A percentile compares a stretch with the other conserved stretches of the same genome.
These are phyloP conservation scores for Cotesia typhae DNA, from an alignment of 1,140 invertebrate species.

Conservation along the genomic window DNA sequence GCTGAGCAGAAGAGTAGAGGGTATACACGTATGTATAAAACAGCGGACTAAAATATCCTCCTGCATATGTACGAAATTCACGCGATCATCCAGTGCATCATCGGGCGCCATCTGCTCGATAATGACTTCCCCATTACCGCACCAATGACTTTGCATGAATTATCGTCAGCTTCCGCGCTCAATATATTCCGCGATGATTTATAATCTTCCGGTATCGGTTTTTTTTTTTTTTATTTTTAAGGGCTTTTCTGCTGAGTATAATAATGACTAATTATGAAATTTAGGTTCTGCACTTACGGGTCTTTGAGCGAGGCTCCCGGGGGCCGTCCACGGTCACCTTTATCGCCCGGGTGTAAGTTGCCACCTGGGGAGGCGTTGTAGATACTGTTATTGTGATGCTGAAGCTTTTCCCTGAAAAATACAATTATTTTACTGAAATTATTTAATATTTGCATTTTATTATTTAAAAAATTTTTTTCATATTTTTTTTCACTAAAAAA, in stretches of 20 bases:
- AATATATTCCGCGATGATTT: too few relatives aligned
- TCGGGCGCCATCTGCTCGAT: constrained; percentile 64
- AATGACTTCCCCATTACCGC: constrained; percentile 63
- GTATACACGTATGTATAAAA: constrained; percentile 47
- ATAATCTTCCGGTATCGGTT: neutral
- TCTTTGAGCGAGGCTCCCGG: constrained; percentile 94
- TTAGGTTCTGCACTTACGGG: constrained; percentile 79
- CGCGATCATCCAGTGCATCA: constrained; percentile 62
- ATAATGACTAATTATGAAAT: neutral
- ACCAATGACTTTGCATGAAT: constrained; percentile 62
- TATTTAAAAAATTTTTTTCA: too few relatives aligned
- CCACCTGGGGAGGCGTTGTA: constrained; percentile 90
- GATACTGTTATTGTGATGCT: constrained; percentile 94
- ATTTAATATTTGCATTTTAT: too few relatives aligned
- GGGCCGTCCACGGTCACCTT: constrained; percentile 99
- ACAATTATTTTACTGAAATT: constrained; percentile 35
- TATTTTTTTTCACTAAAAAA: too few relatives aligned
- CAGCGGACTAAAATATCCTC: constrained; percentile 47
- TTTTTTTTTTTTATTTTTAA: too few relatives aligned
- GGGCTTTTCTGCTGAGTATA: neutral
- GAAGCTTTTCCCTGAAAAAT: constrained; percentile 93
- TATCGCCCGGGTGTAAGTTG: constrained; percentile 95
- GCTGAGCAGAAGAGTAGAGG: constrained; percentile 39
- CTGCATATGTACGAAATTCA: constrained; percentile 55
- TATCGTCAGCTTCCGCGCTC: constrained; percentile 53